Conservation (phyloP, 2,888 invertebrate genomes). For the Lysandra bellargus region DNA sequence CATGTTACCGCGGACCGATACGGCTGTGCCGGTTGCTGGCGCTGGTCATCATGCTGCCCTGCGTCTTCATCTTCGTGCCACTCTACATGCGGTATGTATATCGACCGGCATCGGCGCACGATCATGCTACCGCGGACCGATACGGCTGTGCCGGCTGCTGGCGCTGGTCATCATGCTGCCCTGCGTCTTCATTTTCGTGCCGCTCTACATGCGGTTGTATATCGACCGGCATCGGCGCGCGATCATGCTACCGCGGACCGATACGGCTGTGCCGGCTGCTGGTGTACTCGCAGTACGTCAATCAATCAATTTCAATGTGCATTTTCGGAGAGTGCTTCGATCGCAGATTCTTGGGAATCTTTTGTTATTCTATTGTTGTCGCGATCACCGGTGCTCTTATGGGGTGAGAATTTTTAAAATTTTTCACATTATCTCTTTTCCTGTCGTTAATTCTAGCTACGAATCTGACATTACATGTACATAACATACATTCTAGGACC, state of each 20-base stretch:
- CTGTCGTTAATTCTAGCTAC: too few species aligned
- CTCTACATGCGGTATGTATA: conserved; percentile 81
- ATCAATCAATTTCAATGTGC: not conserved
- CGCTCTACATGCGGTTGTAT: conserved; percentile 83
- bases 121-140: conserved; percentile 73
- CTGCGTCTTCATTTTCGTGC: conserved; percentile 82
- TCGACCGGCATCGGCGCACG: conserved; percentile 47
- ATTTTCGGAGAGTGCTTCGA: too few species aligned
- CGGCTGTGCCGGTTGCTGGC: conserved; percentile 82
- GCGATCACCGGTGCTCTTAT: too few species aligned
- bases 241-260: too few species aligned
- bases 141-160: conserved; percentile 82
- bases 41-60: conserved; percentile 84
- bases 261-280: too few species aligned
- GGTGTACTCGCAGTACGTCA: conserved; percentile 31
- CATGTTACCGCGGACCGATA: conserved; percentile 76
- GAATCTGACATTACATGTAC: too few species aligned
- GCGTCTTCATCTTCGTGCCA: conserved; percentile 83
- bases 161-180: conserved; percentile 84
- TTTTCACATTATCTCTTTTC: too few species aligned
- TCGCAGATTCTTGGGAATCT: too few species aligned
- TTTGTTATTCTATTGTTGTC: too few species aligned
- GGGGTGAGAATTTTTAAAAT: too few species aligned
- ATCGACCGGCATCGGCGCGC: conserved; percentile 39
- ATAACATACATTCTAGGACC: too few species aligned